Evolutionary conservation across 2,888 invertebrate species (phyloP).

Genomic region (Cordilura impudica): DNA sequence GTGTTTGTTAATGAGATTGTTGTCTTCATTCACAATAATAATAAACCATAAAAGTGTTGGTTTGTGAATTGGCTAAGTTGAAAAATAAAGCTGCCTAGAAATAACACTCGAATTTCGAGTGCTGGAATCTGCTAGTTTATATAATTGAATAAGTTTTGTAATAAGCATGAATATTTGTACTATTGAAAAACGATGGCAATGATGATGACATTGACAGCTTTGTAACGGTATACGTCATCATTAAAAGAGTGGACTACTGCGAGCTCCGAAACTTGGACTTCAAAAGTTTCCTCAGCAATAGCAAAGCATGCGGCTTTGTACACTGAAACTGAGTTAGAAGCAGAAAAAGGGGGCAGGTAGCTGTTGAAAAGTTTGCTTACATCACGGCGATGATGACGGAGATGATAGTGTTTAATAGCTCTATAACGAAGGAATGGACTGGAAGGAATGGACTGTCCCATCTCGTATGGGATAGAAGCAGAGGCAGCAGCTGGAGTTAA

Average conservation of each 20-base stretch:
- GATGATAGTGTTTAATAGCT: slow-evolving; percentile 38
- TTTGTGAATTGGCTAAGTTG: no score
- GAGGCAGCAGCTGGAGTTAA: slow-evolving; percentile 44
- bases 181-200: slow-evolving; percentile 40
- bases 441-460: slow-evolving; percentile 26
- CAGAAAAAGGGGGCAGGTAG: slow-evolving; percentile 56
- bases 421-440: slow-evolving; percentile 38
- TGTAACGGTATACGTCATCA: slow-evolving; percentile 43
- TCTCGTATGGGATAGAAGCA: slow-evolving; percentile 39
- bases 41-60: no score
- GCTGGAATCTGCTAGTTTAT: no score
- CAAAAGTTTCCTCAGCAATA: slow-evolving; percentile 28
- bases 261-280: slow-evolving; percentile 36
- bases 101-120: no score
- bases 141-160: no score
- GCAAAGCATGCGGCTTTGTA: slow-evolving; percentile 29
- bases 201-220: slow-evolving; percentile 38
- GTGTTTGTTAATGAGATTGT: no score
- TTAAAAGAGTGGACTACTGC: slow-evolving; percentile 31
- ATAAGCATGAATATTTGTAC: slow-evolving; percentile 19
- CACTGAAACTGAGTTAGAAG: slow-evolving; percentile 24
- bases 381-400: slow-evolving; percentile 49
- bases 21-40: no score
- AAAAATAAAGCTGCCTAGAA: no score
- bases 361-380: slow-evolving; percentile 43